Percentiles rank a stretch among this genome's conserved stretches.
These are phyloP conservation scores for Pangasius mekongensis DNA, from an alignment of 2,797 vertebrate species.

Conservation along the genomic window DNA sequence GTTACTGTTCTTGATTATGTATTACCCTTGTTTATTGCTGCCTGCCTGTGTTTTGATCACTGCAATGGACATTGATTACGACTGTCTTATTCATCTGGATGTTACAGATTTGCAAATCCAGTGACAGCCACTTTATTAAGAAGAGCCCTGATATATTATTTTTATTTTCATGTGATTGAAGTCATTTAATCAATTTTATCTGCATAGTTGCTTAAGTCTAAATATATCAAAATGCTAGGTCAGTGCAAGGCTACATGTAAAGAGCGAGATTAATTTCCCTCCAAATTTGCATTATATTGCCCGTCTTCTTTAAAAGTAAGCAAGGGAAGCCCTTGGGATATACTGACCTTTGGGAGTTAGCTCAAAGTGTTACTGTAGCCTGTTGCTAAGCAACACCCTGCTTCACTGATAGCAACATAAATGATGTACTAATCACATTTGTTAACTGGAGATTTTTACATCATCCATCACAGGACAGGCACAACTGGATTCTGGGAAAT, in stretches of 20 bases:
- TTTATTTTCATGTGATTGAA: background rate
- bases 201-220: background rate
- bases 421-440: slow-evolving; percentile 22
- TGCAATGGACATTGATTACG: background rate
- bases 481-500: background rate
- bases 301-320: slow-evolving; percentile 3
- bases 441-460: background rate
- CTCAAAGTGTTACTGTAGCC: slow-evolving; percentile 6
- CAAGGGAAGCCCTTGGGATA: background rate
- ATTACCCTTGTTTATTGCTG: background rate
- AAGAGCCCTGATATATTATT: too few species aligned
- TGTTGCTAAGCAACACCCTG: slow-evolving; percentile 21
- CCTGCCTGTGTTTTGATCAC: background rate
- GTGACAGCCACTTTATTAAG: background rate
- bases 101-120: background rate
- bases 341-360: slow-evolving; percentile 22
- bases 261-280: background rate
- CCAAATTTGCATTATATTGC: background rate
- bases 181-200: background rate
- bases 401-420: slow-evolving; percentile 7
- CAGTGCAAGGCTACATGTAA: background rate
- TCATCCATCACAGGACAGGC: background rate
- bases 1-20: background rate
- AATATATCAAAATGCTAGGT: background rate
- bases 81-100: background rate